A percentile compares a stretch with the other conserved stretches of the same genome.
Conservation (phyloP, 2,888 invertebrate species). For the Drosophila imparisetae region DNA sequence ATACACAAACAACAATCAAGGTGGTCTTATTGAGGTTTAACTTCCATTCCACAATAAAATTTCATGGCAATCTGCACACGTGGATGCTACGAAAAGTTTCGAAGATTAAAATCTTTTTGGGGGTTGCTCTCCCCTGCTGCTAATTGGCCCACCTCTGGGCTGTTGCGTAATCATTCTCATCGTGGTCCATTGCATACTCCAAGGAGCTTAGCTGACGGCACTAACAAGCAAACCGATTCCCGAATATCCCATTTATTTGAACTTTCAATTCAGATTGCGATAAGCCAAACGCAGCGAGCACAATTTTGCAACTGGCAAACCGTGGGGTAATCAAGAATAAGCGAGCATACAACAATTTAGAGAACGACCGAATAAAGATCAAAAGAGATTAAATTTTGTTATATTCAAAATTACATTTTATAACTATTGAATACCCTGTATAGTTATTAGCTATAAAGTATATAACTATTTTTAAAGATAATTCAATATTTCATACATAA, state of each 20-base stretch:
- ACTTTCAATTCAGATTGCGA: constrained; percentile 64
- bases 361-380: constrained; percentile 5
- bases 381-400: background rate
- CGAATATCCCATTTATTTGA: constrained; percentile 61
- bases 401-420: no score
- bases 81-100: constrained; percentile 37
- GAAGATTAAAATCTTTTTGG: constrained; percentile 44
- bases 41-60: constrained; percentile 31
- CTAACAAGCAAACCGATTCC: constrained; percentile 38
- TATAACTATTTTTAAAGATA: background rate
- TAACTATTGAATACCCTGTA: constrained; percentile 7
- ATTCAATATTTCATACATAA: background rate
- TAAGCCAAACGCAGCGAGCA: constrained; percentile 43
- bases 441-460: background rate
- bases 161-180: constrained; percentile 46
- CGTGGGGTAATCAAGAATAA: constrained; percentile 36
- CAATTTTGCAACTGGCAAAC: constrained; percentile 12
- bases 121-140: constrained; percentile 14
- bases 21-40: constrained; percentile 9
- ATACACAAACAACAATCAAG: constrained; percentile 11
- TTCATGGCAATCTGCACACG: constrained; percentile 40
- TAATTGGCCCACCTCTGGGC: constrained; percentile 56
- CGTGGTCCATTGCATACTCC: constrained; percentile 25
- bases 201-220: constrained; percentile 42
- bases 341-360: constrained; percentile 4